Evolutionary conservation across 2,888 invertebrate genomes (phyloP), one percentile per base, ranked within the genome.

Genomic region (Atrina japonica): DNA sequence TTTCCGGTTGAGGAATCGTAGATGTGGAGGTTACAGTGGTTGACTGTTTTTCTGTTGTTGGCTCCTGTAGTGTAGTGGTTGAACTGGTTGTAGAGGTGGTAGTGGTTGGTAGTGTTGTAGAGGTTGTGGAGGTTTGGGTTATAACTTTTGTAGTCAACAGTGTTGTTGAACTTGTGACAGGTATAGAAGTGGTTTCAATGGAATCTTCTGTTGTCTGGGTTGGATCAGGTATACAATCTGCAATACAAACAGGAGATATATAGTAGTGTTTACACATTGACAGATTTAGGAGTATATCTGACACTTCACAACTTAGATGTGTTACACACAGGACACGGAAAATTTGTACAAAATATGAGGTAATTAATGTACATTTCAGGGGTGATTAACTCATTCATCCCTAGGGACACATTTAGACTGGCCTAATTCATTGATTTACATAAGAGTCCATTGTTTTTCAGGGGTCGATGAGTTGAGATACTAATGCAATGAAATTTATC

Each of bases 151-250:
- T 52, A 21, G 66, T 18, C 16, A 30, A 18, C 9, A 45, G 18
- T 55, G 14, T 49, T 55, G 58, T 60, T 27, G 53, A 53, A 27
- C 35, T 56, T 18, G 56, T 35, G 23, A 35, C 5, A 7, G 35
- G 30, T 30, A 35, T 56, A 35, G 56, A 35, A 35, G 40, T 56
- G 23, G 40, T 35, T 35, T 56, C 56, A n/a, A 40, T 9, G 21
- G 56, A 40, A 18, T 56, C 56, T 40, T 56, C 56, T 56, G 35
- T 35, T 7, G 35, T 35, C 11, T 5, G 35, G 6, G 11, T 7
- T 6, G 2, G 29, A 21, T 35, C 49, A 47, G n/a, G 49, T 40
- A 58, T 41, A 59, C 66, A 66, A 18, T 59, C 66, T 66, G 47
- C n/a, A 23, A 56, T 55, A 65, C 14, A 16, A 18, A 56, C 21